Conservation (phyloP, 2,797 vertebrate species). For the Pelodytes ibericus region DNA sequence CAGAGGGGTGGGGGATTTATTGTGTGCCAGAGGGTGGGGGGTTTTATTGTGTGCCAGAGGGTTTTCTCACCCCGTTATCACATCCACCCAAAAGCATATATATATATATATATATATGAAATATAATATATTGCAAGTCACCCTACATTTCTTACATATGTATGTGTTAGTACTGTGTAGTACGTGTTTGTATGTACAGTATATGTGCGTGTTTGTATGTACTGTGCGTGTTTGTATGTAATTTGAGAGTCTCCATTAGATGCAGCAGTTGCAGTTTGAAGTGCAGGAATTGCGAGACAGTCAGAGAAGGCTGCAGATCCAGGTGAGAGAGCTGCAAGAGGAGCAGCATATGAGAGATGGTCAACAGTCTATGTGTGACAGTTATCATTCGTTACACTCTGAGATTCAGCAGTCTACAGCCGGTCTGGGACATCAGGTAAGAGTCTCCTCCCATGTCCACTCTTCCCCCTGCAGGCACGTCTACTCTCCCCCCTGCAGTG, state of each 20-base stretch:
- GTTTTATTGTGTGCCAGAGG: too few relatives aligned
- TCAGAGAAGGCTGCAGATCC: conserved; percentile 30
- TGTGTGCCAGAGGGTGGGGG: too few relatives aligned
- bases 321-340: conserved; percentile 42
- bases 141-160: too few relatives aligned
- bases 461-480: background rate
- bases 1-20: too few relatives aligned
- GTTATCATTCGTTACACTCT: conserved; percentile 18
- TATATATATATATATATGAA: too few relatives aligned
- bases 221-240: background rate
- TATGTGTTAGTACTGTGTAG: too few relatives aligned
- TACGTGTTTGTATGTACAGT: too few relatives aligned
- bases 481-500: background rate
- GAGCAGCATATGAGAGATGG: conserved; percentile 46
- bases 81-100: too few relatives aligned
- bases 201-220: background rate
- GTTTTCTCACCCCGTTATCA: too few relatives aligned
- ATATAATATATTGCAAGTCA: too few relatives aligned
- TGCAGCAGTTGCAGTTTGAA: conserved; percentile 13
- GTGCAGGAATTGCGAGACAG: conserved; percentile 30
- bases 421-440: conserved; percentile 5
- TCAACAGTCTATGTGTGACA: conserved; percentile 10
- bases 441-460: background rate
- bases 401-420: conserved; percentile 34
- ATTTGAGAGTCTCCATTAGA: conserved; percentile 1